Evolutionary conservation across 2,888 invertebrate species (phyloP), one percentile per base, ranked within the genome.

Genomic region (Agriopis marginaria): DNA sequence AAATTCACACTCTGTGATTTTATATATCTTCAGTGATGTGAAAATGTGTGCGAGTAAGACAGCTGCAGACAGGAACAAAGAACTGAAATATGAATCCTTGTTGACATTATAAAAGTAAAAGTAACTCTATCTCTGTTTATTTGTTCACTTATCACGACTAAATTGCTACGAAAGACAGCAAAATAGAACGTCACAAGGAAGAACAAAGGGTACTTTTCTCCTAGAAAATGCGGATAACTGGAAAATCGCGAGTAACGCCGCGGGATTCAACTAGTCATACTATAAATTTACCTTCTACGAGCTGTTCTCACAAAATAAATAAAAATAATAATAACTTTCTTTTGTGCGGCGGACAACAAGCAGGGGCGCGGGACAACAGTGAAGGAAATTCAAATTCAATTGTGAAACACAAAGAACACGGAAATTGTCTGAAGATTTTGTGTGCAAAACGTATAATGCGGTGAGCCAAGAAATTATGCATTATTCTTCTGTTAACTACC

Each of bases 301-400:
- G 45, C 8, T 45, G 14, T 56, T 9, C 14, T 23, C 50, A 87
- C 84, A 86, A 89, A 87, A 86, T 82, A 85, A 86, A 86, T 86
- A 87, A 87, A 87, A 87, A 87, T 85, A 86, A 86, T 86, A 87
- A 89, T 83, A 81, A 72, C 73, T 9, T 77, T 78, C 81, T 85
- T 84, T 85, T 70, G 82, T 83, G 74, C 68, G 70, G 63, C 66
- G 65, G 75, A 76, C 72, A 77, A 76, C 71, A 69, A 64, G 50
- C 51, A 49, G 61, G 51, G 69, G 53, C 50, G 68, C 68, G 54
- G 75, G 73, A 77, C 72, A 68, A 77, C 77, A 72, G 77, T 76
- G 77, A 76, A 78, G 79, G 78, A 82, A 86, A 86, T 84, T 86
- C 83, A 81, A 86, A 89, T 88, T 87, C 84, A 82, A 86, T 88